Evolutionary conservation across 2,113 vertebrate species (phyloP), one percentile per base, ranked within the genome.

Genomic region (Leptobrachium leishanense): DNA sequence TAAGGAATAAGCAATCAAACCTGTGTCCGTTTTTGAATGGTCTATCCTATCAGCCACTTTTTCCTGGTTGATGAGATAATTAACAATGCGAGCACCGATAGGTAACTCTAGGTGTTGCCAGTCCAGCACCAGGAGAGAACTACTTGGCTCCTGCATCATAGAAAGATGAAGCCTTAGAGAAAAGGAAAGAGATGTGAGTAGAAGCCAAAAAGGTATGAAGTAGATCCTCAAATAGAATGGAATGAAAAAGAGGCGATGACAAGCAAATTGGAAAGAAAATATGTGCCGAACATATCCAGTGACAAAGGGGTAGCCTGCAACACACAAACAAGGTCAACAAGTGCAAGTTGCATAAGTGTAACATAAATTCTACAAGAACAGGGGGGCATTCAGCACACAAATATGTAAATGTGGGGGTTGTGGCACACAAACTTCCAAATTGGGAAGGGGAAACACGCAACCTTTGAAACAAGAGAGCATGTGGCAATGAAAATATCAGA

Each of bases 41-140:
- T 99, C 98, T 74, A 93, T 93, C 76, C 96, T 93, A 85, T 98
- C 97, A 0, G 95, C 97, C 88, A 98, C 95, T 82, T 98, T 99
- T 90, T 99, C 98, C 81, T 99, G 96, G 46, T 96, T 97, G 81
- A 99, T 94, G 85, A 99, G 95, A 85, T 99, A 99, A 88, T 99
- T 97, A 0, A 97, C 95, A 0, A 99, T 94, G 76, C 96, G 93
- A 54, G 97, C 96, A 2, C 98, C 98, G 0, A 99, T 99, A 6
- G 96, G 94, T 2, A 97, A 96, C 84, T 99, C 97, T 0, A 94
- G 93, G 86, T 99, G 97, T 62, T 92, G 95, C 98, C 98, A 99
- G 81, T 98, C 96, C 86, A 99, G 89, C 78, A 98, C 96, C 82
- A 99, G 94, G 74, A 99, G 88, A 5, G 96, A 96, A 89, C 96